phyloP scores from a whole-genome alignment of 1,140 invertebrate species.

The Zeugodacus cucurbitae region DNA sequence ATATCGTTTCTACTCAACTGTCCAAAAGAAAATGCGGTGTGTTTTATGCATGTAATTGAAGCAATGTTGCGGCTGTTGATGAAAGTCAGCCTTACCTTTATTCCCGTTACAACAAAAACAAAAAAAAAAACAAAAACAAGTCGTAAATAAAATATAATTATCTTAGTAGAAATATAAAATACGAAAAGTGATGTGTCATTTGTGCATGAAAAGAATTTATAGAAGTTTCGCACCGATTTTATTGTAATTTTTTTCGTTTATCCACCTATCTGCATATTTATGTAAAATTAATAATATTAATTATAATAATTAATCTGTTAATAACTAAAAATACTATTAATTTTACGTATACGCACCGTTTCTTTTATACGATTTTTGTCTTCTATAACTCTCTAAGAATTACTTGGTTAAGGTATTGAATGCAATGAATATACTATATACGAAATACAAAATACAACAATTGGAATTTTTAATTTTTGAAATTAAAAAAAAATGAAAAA shows the following conservation, averaged over 20 bases:
- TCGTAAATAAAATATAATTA: background rate
- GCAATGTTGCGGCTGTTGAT: background rate
- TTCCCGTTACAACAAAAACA: background rate
- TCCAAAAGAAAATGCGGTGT: background rate
- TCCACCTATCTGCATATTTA: background rate
- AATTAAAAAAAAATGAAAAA: background rate
- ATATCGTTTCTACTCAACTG: background rate
- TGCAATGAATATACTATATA: conserved; percentile 18
- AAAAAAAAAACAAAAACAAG: too few species aligned
- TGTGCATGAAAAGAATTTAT: conserved; percentile 34
- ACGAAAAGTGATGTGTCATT: conserved; percentile 10
- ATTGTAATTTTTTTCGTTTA: background rate
- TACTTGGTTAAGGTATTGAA: conserved; percentile 33
- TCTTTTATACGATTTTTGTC: conserved; percentile 23
- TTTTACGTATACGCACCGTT: conserved; percentile 4
- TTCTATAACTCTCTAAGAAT: conserved; percentile 37
- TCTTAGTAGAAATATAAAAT: background rate
- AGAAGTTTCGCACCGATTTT: background rate
- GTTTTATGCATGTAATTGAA: background rate
- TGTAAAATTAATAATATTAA: conserved; percentile 2
- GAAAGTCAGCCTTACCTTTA: background rate
- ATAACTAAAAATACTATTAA: conserved; percentile 24
- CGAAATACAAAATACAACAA: background rate
- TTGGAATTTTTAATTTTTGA: conserved; percentile 34
- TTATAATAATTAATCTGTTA: conserved; percentile 20